Base-by-base conservation (phyloP, 1,140 invertebrate species). In the Aplysia californica region DNA sequence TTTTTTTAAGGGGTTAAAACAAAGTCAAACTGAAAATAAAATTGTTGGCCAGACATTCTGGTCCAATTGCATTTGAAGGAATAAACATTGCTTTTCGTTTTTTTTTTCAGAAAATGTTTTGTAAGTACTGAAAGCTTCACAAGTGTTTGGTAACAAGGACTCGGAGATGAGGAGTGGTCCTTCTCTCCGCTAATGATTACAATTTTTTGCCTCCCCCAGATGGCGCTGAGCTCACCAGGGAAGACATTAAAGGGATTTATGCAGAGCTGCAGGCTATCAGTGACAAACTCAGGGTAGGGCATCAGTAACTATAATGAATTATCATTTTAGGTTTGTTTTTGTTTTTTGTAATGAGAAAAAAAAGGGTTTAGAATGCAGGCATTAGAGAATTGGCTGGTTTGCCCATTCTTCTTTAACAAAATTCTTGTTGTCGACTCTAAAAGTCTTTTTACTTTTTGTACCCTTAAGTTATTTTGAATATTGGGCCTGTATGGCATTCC, bases 221-320 rank as follows among this genome's bases (percentile, higher is more conserved):
- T 58, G 35, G 41, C 0, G 69, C 59, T 39, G 77, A 78, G 41
- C 68, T 77, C 1, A 64, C 59, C 29, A 83, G 73, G 70, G 78
- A 80, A 75, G 80, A 86, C 65, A 75, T 88, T 23, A 83, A 83
- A 74, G 81, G 82, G 41, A 85, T 88, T 29, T 88, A 87, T 78
- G 82, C 75, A 81, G 87, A 88, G 61, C 69, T 88, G 26, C 85
- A 87, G 79, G 80, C 84, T 3, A 87, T 88, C 66, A 86, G 84
- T 83, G 80, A 87, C 38, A 88, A 88, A 71, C 64, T 88, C 0
- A 86, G 86, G 80, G 87, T 88, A 64, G 59, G 72, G n/a, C n/a
- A n/a, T n/a, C n/a, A n/a, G n/a, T n/a, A n/a, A n/a, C n/a, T n/a
- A n/a, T n/a, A n/a, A n/a, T n/a, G n/a, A n/a, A n/a, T n/a, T n/a